Percentiles rank a stretch among this genome's conserved stretches.
Evolutionary conservation across 2,113 vertebrate genomes (phyloP).

Genomic region (Felis catus): DNA sequence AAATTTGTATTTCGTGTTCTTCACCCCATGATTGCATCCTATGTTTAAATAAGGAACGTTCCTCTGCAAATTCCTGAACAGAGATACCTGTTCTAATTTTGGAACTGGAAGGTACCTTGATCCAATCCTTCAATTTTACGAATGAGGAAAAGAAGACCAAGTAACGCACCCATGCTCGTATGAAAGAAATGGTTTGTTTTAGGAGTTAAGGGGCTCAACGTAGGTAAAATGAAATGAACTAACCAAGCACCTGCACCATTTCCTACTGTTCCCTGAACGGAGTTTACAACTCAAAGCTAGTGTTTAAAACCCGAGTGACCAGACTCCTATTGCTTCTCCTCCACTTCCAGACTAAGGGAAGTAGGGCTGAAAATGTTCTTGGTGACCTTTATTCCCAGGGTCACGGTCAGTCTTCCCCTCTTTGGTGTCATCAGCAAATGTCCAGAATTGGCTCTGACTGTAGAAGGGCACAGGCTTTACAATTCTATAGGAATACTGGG

Average conservation of each 20-base stretch:
- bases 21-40: background rate
- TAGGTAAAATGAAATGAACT: background rate
- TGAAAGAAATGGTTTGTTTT: constrained; percentile 8
- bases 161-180: background rate
- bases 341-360: background rate
- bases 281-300: background rate
- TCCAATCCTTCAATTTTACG: background rate
- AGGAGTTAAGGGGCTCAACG: background rate
- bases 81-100: background rate
- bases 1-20: background rate
- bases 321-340: background rate
- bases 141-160: background rate
- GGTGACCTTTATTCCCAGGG: background rate
- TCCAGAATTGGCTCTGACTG: background rate
- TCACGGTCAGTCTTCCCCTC: background rate
- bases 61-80: background rate
- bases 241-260: background rate
- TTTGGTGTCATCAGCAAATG: background rate
- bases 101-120: background rate
- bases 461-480: background rate
- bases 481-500: background rate
- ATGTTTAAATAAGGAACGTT: background rate
- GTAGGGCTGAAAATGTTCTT: background rate
- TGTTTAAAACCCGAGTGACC: background rate
- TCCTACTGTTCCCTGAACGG: background rate